phyloP scores from a whole-genome alignment of 2,888 invertebrate genomes.

The Himalopsyche anomala region DNA sequence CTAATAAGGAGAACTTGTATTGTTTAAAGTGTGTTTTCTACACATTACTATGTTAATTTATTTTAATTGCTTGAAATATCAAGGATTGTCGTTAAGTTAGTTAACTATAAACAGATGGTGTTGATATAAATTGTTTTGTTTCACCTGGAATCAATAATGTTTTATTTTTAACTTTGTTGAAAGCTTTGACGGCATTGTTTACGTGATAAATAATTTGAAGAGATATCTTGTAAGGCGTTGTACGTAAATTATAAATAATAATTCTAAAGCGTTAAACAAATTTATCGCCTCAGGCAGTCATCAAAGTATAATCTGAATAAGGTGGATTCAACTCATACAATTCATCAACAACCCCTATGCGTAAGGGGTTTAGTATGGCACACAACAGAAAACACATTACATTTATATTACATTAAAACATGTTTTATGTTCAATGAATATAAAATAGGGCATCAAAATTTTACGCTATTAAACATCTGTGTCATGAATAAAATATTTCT shows the following conservation, averaged over 20 bases:
- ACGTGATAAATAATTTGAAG: not conserved
- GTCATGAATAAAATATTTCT: slow-evolving; percentile 22
- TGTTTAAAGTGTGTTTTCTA: no score
- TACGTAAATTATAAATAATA: not conserved
- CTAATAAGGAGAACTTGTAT: no score
- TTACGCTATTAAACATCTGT: slow-evolving; percentile 18
- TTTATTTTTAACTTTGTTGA: not conserved
- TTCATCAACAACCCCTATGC: slow-evolving; percentile 14
- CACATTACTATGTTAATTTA: no score
- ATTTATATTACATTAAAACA: slow-evolving; percentile 38
- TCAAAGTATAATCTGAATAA: slow-evolving; percentile 5
- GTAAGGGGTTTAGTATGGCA: not conserved
- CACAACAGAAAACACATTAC: slow-evolving; percentile 10
- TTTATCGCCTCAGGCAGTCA: slow-evolving; percentile 11
- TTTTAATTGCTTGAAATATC: no score
- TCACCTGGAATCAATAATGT: no score
- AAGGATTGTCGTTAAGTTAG: no score
- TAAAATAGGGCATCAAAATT: not conserved
- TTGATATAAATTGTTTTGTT: no score
- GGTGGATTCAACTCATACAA: not conserved
- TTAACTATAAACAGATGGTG: no score
- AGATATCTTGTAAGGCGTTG: not conserved
- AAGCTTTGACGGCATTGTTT: not conserved
- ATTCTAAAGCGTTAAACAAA: not conserved
- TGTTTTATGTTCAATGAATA: slow-evolving; percentile 35